A percentile compares a stretch with the other conserved stretches of the same genome.
phyloP scores from a whole-genome alignment of 2,797 vertebrate species.

The Cyprinodon diabolis region DNA sequence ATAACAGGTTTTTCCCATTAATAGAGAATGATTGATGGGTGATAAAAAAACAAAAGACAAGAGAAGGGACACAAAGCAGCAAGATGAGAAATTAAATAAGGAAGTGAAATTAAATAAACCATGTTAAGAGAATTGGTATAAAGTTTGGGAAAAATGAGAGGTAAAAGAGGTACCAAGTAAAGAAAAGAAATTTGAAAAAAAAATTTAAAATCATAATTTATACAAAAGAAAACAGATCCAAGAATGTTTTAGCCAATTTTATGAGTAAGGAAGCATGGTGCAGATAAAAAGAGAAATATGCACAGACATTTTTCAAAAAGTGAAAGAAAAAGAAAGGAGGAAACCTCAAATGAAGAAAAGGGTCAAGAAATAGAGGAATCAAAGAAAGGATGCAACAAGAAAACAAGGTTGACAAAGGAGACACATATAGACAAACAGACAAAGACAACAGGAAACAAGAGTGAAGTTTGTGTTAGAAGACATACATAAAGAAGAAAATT shows the following conservation, averaged over 20 bases:
- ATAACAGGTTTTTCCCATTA: slow-evolving; percentile 17
- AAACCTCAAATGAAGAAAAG: slow-evolving; percentile 59
- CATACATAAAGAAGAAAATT: slow-evolving; percentile 40
- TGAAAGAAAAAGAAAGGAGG: slow-evolving; percentile 25
- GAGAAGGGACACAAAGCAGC: not conserved
- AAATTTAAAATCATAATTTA: not conserved
- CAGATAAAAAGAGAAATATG: slow-evolving; percentile 1
- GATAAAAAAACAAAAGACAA: not conserved
- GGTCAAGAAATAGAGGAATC: slow-evolving; percentile 49
- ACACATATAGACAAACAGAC: slow-evolving; percentile 67
- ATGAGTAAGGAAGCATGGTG: not conserved
- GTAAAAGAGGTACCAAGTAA: not conserved
- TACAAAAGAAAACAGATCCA: not conserved
- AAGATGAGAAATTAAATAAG: not conserved
- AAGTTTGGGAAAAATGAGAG: not conserved
- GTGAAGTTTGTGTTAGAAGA: slow-evolving; percentile 73
- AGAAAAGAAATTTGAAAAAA: not conserved
- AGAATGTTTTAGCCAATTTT: slow-evolving; percentile 1
- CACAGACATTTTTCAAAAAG: slow-evolving; percentile 12
- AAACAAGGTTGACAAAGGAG: slow-evolving; percentile 57
- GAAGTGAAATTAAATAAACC: not conserved
- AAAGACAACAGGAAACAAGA: slow-evolving; percentile 71
- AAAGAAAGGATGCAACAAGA: slow-evolving; percentile 39
- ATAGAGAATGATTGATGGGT: slow-evolving; percentile 16
- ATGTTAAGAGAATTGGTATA: not conserved